Conservation (phyloP, 2,113 vertebrate species). For the Corythoichthys haematopterus region DNA sequence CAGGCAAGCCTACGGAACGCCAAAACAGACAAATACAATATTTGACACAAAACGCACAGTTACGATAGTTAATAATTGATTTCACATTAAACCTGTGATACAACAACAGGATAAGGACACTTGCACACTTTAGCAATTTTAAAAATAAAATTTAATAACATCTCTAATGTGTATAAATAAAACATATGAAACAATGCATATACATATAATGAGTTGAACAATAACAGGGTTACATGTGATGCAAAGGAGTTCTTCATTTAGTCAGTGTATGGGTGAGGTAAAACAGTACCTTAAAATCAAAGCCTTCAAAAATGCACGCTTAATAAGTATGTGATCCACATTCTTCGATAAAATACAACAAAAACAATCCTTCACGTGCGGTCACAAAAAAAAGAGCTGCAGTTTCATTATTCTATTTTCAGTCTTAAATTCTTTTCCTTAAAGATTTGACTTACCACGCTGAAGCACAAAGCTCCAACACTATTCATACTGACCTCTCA, state of each 20-base stretch:
- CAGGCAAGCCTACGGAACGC: conserved; percentile 8
- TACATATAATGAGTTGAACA: conserved; percentile 79
- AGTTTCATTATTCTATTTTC: conserved; percentile 64
- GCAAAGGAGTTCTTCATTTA: conserved; percentile 76
- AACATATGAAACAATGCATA: conserved; percentile 81
- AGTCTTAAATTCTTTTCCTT: conserved; percentile 54
- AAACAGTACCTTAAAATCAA: conserved; percentile 72
- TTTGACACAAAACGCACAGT: background rate
- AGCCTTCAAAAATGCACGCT: conserved; percentile 74
- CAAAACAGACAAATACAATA: background rate
- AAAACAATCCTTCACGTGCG: conserved; percentile 57
- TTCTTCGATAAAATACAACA: conserved; percentile 76
- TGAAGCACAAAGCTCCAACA: conserved; percentile 66
- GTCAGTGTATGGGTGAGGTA: conserved; percentile 80
- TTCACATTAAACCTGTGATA: background rate
- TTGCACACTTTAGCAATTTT: conserved; percentile 71
- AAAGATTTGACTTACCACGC: conserved; percentile 70
- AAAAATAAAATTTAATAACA: conserved; percentile 89
- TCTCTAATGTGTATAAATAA: conserved; percentile 86
- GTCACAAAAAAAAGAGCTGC: conserved; percentile 56
- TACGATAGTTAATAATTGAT: background rate
- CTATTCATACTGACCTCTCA: conserved; percentile 68
- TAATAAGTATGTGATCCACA: conserved; percentile 75
- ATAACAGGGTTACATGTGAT: conserved; percentile 84
- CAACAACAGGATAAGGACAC: background rate